phyloP scores from a whole-genome alignment of 2,113 vertebrate species.

The Neogobius melanostomus region DNA sequence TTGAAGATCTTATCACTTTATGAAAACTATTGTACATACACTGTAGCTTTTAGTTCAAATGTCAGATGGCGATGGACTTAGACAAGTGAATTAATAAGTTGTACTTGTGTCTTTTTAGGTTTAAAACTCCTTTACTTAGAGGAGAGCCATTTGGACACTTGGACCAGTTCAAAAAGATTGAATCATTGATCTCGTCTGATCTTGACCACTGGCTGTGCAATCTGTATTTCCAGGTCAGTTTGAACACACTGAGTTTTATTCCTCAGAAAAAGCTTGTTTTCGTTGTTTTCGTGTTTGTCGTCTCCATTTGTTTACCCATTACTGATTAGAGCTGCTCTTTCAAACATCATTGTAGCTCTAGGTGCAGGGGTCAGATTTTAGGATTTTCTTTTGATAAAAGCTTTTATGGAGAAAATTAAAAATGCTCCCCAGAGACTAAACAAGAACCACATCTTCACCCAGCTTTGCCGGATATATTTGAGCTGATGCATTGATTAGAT shows the following conservation, averaged over 20 bases:
- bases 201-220: conserved; percentile 93
- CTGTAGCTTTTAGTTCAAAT: too few relatives aligned
- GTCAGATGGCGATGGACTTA: too few relatives aligned
- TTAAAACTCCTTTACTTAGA: conserved; percentile 85
- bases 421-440: conserved; percentile 74
- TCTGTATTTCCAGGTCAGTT: conserved; percentile 91
- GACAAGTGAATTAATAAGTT: not conserved
- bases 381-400: conserved; percentile 59
- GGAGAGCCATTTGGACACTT: conserved; percentile 78
- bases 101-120: conserved; percentile 63
- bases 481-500: conserved; percentile 75
- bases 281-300: not conserved
- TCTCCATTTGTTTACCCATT: conserved; percentile 5
- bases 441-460: conserved; percentile 72
- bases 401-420: conserved; percentile 60
- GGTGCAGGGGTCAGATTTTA: conserved; percentile 30
- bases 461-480: conserved; percentile 68
- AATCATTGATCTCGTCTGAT: conserved; percentile 83
- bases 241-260: not conserved
- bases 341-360: conserved; percentile 27
- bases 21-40: not conserved
- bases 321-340: conserved; percentile 20
- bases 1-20: not conserved
- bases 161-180: conserved; percentile 83
- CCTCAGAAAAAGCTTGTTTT: not conserved